Base-by-base conservation (phyloP, 92 coral and sea anemone species). In the Muricea muricata region DNA sequence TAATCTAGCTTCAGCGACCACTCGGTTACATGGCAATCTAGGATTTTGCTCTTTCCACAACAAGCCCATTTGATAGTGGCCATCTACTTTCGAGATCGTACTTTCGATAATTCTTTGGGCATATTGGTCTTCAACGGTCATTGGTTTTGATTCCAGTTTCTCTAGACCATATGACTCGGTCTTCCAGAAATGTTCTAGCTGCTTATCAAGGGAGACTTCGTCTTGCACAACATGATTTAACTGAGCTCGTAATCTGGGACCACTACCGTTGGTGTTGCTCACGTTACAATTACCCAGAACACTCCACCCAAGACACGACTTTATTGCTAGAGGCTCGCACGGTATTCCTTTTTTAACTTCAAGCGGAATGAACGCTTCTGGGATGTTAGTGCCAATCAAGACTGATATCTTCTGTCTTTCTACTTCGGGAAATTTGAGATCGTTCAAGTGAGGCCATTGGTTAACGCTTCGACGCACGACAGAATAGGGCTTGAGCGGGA, bases 171-270 rank as follows among this genome's bases (percentile, higher is more conserved):
- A 34, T 11, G 50, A 34, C 13, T 72, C 55, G 17, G 39, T 6
- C 12, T 72, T 9, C 55, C 55, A 72, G 39, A 40, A 34, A 33
- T 83, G 34, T 23, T 34, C 52, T 24, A 72, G 25, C 17, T 34
- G 50, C 18, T 40, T 34, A 4, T 72, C 55, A 12, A 40, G 25
- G 24, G 50, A 12, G 28, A 23, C 26, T 17, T 40, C 50, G 30
- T 80, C 87, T 11, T 75, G 70, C 55, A 50, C 28, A 31, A 79
- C 47, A 32, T 56, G 74, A 52, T 90, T 86, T 6, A 87, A 33
- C 10, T 72, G 24, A 9, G 15, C 26, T 10, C 21, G 54, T 39
- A 67, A 21, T 24, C 74, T 23, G 14, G 14, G 74, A 24, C 35
- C 9, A 30, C 40, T 17, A 18, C 18, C 24, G 46, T 67, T 67